These are phyloP conservation scores for Nycticebus coucang DNA, from an alignment of 2,113 vertebrate species.

Conservation along the genomic window DNA sequence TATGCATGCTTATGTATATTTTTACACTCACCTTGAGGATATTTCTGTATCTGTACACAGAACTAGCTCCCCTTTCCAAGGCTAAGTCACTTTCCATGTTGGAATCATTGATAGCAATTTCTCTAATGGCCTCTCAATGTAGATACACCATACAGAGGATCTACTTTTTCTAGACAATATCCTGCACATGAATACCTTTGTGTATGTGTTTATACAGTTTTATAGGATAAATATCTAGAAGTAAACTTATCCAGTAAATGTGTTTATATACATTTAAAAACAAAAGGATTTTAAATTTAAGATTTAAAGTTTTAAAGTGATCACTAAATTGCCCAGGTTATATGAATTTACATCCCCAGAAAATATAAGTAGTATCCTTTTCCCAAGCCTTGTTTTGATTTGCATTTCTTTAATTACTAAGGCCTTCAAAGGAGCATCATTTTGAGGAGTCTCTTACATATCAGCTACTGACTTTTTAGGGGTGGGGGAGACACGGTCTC, in stretches of 20 bases:
- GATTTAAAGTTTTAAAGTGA: background rate
- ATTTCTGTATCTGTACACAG: background rate
- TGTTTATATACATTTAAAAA: background rate
- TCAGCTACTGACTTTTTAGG: background rate
- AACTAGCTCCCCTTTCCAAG: background rate
- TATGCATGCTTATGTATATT: no score
- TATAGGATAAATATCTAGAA: background rate
- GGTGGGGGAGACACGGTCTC: no score
- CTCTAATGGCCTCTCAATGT: background rate
- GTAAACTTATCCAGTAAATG: background rate
- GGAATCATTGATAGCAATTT: background rate
- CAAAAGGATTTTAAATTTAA: background rate
- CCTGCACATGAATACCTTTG: background rate
- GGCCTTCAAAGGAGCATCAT: fast-evolving
- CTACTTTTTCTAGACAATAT: background rate
- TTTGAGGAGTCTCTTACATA: background rate
- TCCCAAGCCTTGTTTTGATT: background rate
- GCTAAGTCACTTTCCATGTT: background rate
- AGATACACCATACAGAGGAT: background rate
- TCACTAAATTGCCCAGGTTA: background rate
- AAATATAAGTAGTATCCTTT: background rate
- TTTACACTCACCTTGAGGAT: background rate
- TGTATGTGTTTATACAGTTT: background rate
- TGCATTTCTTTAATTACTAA: background rate
- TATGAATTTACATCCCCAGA: background rate